Base-by-base conservation (phyloP, 2,797 vertebrate genomes). In the Sandelia bainsii region DNA sequence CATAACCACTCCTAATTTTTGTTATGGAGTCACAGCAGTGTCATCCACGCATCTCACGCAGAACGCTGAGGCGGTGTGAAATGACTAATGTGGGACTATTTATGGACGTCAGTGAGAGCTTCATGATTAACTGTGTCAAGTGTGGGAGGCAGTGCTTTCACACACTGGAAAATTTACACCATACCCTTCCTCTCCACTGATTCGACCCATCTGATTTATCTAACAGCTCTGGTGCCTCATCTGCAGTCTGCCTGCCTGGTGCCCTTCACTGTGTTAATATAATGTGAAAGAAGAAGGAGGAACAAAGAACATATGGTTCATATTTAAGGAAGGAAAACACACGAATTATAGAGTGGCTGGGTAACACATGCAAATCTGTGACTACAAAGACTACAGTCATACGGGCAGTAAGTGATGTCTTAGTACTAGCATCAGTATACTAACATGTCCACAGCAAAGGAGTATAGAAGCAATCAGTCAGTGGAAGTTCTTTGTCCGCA, bases 101-200 rank as follows among this genome's bases (percentile, higher is more conserved):
- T 91, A 75, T 80, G 78, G 83, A 62, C 34, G 50, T 82, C 72
- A 80, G 69, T 27, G 79, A 80, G 71, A 87, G 81, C 70, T 37
- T 45, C 68, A 51, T 88, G 87, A 86, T 91, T 78, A 86, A 90
- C 75, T 65, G 65, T 85, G 86, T 87, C 87, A 76, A 84, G 88
- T 76, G 90, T 91, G 73, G 88, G 87, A 83, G 74, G 86, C 53
- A 16, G 67, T 57, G 77, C 79, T 79, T 84, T 86, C 79, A 79
- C 56, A 80, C 49, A 13, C 72, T 52, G 25, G 63, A 19, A 75
- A 71, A 87, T 88, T 79, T 81, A 85, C 51, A 67, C 68, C 57
- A 23, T 40, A 20, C 32, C 48, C 65, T 80, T 80, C 77, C 74
- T 72, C 82, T 85, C 57, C 52, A 34, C 70, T 71, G 61, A 80